Percentiles rank a stretch among this genome's conserved stretches.
phyloP scores from a whole-genome alignment of 1,140 invertebrate species.

The Cardiocondyla obscurior region DNA sequence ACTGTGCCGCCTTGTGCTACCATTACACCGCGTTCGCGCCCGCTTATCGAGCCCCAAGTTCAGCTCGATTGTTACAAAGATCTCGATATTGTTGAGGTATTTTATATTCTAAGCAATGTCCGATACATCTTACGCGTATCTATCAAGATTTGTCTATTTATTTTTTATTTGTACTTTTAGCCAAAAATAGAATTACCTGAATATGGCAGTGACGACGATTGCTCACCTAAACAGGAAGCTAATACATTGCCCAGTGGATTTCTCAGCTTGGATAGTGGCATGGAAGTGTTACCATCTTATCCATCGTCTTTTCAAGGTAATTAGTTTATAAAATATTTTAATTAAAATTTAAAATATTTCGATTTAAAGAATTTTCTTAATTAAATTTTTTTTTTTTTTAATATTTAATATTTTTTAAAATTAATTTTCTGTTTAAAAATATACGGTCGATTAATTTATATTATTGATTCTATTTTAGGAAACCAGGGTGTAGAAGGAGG shows the following conservation, averaged over 20 bases:
- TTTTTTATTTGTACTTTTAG: constrained; percentile 68
- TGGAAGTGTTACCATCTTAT: constrained; percentile 83
- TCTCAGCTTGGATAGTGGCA: constrained; percentile 82
- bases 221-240: constrained; percentile 81
- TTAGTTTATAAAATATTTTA: not conserved
- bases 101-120: not conserved
- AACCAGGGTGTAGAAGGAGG: constrained; percentile 80
- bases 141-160: not conserved
- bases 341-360: constrained; percentile 18
- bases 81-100: constrained; percentile 83
- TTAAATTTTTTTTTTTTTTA: not conserved
- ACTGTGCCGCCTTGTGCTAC: constrained; percentile 76
- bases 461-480: constrained; percentile 67
- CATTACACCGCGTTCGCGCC: constrained; percentile 80
- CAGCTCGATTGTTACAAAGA: constrained; percentile 84
- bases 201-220: constrained; percentile 85
- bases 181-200: constrained; percentile 86
- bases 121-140: not conserved
- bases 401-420: too few species aligned
- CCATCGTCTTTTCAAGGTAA: constrained; percentile 81
- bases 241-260: constrained; percentile 82
- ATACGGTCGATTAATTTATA: too few species aligned
- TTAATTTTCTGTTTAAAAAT: too few species aligned
- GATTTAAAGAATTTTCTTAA: constrained; percentile 12
- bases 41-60: constrained; percentile 83